These are phyloP conservation scores for Nomada hirtipes DNA, from an alignment of 2,888 invertebrate species.

Conservation along the genomic window DNA sequence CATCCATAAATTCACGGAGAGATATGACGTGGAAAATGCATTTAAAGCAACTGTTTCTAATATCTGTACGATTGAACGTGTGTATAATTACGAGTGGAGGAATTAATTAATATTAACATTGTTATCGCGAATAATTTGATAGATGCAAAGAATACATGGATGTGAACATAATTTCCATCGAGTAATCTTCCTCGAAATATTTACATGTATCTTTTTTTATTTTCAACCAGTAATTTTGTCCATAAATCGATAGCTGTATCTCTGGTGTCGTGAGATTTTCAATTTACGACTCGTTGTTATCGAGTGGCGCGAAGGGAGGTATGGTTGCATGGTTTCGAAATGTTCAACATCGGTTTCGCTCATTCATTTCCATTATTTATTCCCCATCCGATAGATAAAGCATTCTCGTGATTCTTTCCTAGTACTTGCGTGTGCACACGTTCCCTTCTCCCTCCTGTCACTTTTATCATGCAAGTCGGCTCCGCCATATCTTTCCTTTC, in stretches of 20 bases:
- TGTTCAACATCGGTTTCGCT: slow-evolving; percentile 8
- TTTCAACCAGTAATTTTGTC: too few species aligned
- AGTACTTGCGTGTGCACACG: not conserved
- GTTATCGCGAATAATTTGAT: too few species aligned
- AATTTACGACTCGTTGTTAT: slow-evolving; percentile 12
- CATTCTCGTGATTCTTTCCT: not conserved
- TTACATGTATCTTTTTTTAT: too few species aligned
- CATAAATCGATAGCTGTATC: slow-evolving; percentile 7
- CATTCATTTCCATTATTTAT: slow-evolving; percentile 9
- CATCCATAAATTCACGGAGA: slow-evolving; percentile 17
- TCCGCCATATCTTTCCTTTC: too few species aligned
- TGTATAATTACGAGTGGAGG: too few species aligned
- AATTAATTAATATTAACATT: too few species aligned
- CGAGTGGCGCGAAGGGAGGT: not conserved
- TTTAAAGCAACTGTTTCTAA: too few species aligned
- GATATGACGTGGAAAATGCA: not conserved
- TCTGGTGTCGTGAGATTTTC: not conserved
- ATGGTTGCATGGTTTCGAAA: not conserved
- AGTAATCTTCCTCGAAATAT: too few species aligned
- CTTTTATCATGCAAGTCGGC: not conserved
- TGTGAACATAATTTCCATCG: too few species aligned
- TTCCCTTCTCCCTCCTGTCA: not conserved
- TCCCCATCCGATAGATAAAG: not conserved
- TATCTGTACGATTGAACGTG: not conserved
- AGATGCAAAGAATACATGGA: too few species aligned